Conservation (phyloP, 2,888 invertebrate genomes). For the Drosophila borealis region DNA sequence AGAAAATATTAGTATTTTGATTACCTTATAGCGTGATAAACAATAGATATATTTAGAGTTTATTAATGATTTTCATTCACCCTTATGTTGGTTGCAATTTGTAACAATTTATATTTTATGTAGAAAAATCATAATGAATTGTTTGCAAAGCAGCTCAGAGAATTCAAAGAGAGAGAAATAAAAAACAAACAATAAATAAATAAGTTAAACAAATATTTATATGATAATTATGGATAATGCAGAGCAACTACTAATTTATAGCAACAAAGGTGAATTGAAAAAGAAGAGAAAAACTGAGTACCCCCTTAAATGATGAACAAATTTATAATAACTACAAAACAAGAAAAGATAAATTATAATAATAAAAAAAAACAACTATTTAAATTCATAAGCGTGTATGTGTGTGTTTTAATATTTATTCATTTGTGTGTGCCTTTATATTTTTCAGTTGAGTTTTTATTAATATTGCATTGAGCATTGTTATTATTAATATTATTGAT, state of each 20-base stretch:
- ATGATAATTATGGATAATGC: constrained; percentile 72
- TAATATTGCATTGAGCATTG: constrained; percentile 74
- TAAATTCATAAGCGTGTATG: constrained; percentile 69
- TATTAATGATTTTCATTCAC: constrained; percentile 10
- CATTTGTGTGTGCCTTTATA: constrained; percentile 48
- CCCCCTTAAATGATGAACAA: constrained; percentile 41
- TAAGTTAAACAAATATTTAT: constrained; percentile 75
- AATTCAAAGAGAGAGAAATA: constrained; percentile 42
- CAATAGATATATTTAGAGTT: neutral
- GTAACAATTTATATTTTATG: constrained; percentile 47
- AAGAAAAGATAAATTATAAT: constrained; percentile 28
- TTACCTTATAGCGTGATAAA: constrained; percentile 2
- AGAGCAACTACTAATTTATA: constrained; percentile 60
- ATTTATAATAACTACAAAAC: constrained; percentile 57
- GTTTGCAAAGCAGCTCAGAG: constrained; percentile 44
- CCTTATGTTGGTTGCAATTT: constrained; percentile 42
- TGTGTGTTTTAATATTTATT: constrained; percentile 30
- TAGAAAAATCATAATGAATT: constrained; percentile 54
- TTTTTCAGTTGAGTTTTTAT: constrained; percentile 68
- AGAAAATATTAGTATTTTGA: neutral
- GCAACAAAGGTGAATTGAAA: constrained; percentile 19
- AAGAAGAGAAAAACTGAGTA: constrained; percentile 34
- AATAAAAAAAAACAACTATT: constrained; percentile 50
- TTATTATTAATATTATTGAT: constrained; percentile 66
- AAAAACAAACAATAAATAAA: constrained; percentile 39